A percentile compares a stretch with the other conserved stretches of the same genome.
These are phyloP conservation scores for Jaculus jaculus DNA, from an alignment of 2,113 vertebrate species.

Conservation along the genomic window DNA sequence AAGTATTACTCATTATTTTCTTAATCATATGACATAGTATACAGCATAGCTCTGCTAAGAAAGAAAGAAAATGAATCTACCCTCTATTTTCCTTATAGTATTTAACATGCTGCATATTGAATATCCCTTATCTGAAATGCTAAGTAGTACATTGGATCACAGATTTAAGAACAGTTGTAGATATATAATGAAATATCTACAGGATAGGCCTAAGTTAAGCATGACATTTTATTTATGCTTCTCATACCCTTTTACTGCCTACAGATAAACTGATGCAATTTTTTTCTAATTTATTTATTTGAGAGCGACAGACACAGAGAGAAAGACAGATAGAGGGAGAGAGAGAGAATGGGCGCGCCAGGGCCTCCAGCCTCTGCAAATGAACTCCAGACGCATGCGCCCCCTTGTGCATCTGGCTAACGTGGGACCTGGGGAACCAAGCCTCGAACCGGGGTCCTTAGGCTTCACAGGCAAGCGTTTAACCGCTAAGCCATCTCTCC, in stretches of 20 bases:
- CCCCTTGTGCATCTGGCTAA: no score
- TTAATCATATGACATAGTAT: neutral
- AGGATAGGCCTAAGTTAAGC: neutral
- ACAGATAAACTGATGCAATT: no score
- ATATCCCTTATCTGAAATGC: neutral
- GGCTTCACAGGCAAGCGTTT: no score
- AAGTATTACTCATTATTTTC: neutral
- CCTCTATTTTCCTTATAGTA: neutral
- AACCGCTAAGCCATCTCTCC: no score
- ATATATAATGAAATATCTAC: neutral
- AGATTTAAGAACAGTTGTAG: neutral
- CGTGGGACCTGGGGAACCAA: no score
- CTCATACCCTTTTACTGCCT: neutral
- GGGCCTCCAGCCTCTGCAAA: no score
- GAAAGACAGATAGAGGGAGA: no score
- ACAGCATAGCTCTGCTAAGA: neutral
- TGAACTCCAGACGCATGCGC: no score
- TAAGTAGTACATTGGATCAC: neutral
- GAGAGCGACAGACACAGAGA: no score
- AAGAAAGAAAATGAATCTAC: constrained; percentile 3
- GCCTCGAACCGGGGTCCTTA: no score
- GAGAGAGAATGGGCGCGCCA: no score
- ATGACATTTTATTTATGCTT: neutral
- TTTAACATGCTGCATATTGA: neutral
- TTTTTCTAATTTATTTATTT: no score